These are phyloP conservation scores for Eriosoma lanigerum DNA, from an alignment of 1,140 invertebrate genomes.

Conservation along the genomic window DNA sequence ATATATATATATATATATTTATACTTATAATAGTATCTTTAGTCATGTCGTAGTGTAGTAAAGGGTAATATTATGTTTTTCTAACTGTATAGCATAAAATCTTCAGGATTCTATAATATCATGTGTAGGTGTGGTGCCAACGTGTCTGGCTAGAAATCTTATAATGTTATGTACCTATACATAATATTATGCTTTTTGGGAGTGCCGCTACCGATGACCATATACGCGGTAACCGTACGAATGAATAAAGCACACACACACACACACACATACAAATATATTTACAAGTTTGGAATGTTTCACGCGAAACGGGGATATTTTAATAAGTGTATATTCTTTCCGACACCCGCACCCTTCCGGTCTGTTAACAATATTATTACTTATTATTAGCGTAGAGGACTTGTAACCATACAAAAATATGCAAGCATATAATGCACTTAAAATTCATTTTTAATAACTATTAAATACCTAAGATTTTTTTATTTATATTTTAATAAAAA, in stretches of 20 bases:
- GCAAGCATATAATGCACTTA: too few relatives aligned
- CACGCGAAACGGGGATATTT: background rate
- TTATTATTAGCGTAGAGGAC: too few relatives aligned
- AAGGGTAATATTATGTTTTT: background rate
- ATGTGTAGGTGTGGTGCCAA: background rate
- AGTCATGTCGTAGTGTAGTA: background rate
- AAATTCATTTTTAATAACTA: too few relatives aligned
- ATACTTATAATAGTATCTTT: too few relatives aligned
- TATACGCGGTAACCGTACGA: background rate
- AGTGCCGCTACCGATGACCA: background rate
- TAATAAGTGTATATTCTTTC: background rate
- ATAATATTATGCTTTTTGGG: background rate
- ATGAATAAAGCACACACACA: too few relatives aligned
- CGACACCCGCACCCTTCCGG: background rate
- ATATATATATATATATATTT: too few relatives aligned
- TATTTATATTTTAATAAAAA: too few relatives aligned
- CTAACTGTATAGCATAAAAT: background rate
- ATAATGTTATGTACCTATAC: background rate
- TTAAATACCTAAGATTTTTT: too few relatives aligned
- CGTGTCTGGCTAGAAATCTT: background rate
- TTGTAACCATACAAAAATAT: too few relatives aligned
- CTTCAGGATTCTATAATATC: background rate
- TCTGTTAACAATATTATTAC: background rate
- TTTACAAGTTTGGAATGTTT: too few relatives aligned
- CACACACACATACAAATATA: too few relatives aligned